phyloP scores from a whole-genome alignment of 2,113 vertebrate genomes.

The Capricornis sumatraensis region DNA sequence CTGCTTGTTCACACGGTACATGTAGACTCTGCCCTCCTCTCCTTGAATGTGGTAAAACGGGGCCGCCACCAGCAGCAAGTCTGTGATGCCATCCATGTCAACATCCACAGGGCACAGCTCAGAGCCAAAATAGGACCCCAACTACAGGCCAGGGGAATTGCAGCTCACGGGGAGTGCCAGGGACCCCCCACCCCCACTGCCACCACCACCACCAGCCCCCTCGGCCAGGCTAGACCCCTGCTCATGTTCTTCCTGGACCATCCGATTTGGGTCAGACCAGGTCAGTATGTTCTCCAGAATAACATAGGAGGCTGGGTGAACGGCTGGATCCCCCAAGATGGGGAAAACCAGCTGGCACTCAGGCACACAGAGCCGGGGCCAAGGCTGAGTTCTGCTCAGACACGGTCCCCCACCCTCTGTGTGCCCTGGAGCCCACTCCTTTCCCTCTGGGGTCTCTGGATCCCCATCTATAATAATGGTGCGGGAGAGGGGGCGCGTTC shows the following conservation, averaged over 20 bases:
- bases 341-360: neutral
- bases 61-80: conserved; percentile 81
- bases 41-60: conserved; percentile 76
- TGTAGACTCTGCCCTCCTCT: conserved; percentile 84
- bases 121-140: conserved; percentile 87
- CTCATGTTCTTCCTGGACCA: neutral
- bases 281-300: neutral
- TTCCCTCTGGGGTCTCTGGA: neutral
- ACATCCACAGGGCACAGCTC: conserved; percentile 82
- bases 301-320: neutral
- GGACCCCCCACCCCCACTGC: neutral
- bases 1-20: conserved; percentile 78
- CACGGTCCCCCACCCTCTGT: neutral
- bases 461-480: too few relatives aligned
- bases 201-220: too few relatives aligned
- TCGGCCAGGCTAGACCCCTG: neutral
- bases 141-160: conserved; percentile 70
- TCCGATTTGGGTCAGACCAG: neutral
- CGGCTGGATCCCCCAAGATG: rapidly evolving
- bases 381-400: neutral
- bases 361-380: neutral
- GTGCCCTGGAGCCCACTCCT: neutral
- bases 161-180: neutral
- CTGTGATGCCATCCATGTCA: conserved; percentile 72
- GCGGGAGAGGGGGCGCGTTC: rapidly evolving